Evolutionary conservation across 2,797 vertebrate species (phyloP).

Genomic region (Phoxinus dragarum): DNA sequence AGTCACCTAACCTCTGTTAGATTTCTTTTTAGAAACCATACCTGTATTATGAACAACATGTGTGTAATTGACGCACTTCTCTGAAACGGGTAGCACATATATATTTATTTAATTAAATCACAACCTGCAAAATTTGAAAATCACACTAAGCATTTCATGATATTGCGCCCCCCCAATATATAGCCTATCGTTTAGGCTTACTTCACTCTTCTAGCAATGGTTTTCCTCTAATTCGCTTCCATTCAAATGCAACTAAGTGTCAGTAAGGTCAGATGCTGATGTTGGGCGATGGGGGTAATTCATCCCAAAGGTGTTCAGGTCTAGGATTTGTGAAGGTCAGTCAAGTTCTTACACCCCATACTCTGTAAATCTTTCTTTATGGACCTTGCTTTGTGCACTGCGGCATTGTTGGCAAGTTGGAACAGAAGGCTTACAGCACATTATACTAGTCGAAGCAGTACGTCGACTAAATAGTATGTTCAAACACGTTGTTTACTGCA

Average conservation of each 20-base stretch:
- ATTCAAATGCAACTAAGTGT: neutral
- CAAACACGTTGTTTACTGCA: neutral
- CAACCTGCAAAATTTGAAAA: too few species aligned
- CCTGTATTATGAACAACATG: neutral
- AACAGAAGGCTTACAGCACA: neutral
- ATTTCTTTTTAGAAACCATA: too few species aligned
- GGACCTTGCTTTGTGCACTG: neutral
- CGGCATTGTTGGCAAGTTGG: neutral
- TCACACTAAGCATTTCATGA: neutral
- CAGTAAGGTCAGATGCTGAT: neutral
- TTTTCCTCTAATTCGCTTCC: neutral
- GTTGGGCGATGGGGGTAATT: constrained; percentile 16
- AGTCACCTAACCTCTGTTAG: too few species aligned
- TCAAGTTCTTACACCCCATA: neutral
- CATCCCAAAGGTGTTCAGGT: constrained; percentile 12
- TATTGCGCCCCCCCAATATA: too few species aligned
- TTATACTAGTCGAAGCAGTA: neutral
- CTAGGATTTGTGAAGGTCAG: constrained; percentile 6
- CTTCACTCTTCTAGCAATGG: neutral
- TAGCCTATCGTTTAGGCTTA: too few species aligned
- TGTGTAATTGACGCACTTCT: neutral
- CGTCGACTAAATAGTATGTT: neutral
- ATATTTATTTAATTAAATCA: too few species aligned
- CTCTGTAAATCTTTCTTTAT: constrained; percentile 3
- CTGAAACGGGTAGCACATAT: neutral